Percentiles rank a stretch among this genome's conserved stretches.
These are phyloP conservation scores for Drosophila serrata DNA, from an alignment of 1,140 invertebrate genomes.

Conservation along the genomic window DNA sequence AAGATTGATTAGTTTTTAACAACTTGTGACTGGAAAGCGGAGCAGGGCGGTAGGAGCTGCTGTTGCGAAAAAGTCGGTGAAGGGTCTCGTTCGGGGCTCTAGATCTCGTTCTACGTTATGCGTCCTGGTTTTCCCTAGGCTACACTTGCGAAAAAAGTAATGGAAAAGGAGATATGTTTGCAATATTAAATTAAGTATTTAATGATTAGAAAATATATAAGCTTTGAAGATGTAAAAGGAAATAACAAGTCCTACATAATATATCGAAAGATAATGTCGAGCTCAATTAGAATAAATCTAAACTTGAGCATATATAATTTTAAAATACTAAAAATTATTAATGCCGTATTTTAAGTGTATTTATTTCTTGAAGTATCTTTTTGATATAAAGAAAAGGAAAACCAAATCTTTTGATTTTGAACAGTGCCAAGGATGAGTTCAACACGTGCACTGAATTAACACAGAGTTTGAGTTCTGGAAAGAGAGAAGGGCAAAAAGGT, in stretches of 20 bases:
- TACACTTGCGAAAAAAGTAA: conserved; percentile 22
- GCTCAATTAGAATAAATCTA: too few species aligned
- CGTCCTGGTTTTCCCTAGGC: conserved; percentile 5
- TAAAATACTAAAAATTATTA: neutral
- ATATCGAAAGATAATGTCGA: too few species aligned
- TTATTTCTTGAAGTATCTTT: neutral
- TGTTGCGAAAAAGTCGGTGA: conserved; percentile 15
- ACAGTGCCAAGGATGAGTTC: conserved; percentile 26
- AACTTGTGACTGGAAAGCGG: conserved; percentile 70
- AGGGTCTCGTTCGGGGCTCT: conserved; percentile 29
- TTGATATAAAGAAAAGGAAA: neutral
- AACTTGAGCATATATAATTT: too few species aligned
- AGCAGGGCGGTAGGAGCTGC: neutral
- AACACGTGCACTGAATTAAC: conserved; percentile 73
- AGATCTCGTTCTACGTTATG: conserved; percentile 29
- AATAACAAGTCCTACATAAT: too few species aligned
- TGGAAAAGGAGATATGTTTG: too few species aligned
- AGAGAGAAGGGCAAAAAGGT: conserved; percentile 1
- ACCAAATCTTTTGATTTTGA: neutral
- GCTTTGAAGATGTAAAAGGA: too few species aligned
- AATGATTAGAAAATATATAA: neutral
- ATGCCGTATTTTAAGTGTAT: too few species aligned
- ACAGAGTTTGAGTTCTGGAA: conserved; percentile 31
- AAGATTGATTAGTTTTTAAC: conserved; percentile 84
- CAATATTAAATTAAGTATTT: too few species aligned